Evolutionary conservation across 2,888 invertebrate genomes (phyloP).

Genomic region (Epistrophella euchroma): DNA sequence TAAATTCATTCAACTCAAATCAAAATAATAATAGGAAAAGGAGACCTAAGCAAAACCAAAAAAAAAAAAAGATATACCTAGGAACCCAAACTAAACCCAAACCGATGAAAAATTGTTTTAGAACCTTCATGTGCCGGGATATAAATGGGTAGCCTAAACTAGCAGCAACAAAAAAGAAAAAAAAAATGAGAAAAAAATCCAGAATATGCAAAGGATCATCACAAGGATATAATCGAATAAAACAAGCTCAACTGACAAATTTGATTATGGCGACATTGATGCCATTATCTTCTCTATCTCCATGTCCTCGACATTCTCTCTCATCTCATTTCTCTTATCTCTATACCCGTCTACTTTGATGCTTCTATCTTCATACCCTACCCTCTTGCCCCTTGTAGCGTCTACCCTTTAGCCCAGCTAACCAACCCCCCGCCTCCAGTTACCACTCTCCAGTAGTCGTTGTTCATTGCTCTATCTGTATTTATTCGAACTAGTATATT

Average conservation of each 20-base stretch:
- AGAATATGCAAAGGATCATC: constrained; percentile 73
- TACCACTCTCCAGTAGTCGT: constrained; percentile 21
- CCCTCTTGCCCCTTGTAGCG: background rate
- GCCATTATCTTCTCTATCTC: constrained; percentile 68
- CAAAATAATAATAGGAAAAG: constrained; percentile 25
- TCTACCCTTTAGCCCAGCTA: constrained; percentile 10
- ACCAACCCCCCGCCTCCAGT: background rate
- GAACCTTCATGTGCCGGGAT: constrained; percentile 41
- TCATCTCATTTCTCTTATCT: constrained; percentile 61
- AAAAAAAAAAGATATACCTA: background rate
- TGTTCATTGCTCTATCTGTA: constrained; percentile 43
- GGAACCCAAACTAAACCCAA: constrained; percentile 35
- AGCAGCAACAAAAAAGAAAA: constrained; percentile 1
- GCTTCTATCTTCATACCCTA: constrained; percentile 41
- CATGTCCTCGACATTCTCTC: constrained; percentile 55
- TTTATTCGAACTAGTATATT: constrained; percentile 50
- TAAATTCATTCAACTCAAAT: constrained; percentile 61
- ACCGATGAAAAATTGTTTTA: constrained; percentile 30
- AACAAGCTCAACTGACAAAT: constrained; percentile 76
- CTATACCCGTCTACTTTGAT: constrained; percentile 53
- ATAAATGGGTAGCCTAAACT: constrained; percentile 34
- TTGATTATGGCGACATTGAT: constrained; percentile 76
- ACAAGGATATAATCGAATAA: constrained; percentile 74
- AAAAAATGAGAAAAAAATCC: constrained; percentile 9
- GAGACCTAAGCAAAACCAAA: background rate